Evolutionary conservation across 2,797 vertebrate species (phyloP), one percentile per base, ranked within the genome.

Genomic region (Peromyscus aztecus): DNA sequence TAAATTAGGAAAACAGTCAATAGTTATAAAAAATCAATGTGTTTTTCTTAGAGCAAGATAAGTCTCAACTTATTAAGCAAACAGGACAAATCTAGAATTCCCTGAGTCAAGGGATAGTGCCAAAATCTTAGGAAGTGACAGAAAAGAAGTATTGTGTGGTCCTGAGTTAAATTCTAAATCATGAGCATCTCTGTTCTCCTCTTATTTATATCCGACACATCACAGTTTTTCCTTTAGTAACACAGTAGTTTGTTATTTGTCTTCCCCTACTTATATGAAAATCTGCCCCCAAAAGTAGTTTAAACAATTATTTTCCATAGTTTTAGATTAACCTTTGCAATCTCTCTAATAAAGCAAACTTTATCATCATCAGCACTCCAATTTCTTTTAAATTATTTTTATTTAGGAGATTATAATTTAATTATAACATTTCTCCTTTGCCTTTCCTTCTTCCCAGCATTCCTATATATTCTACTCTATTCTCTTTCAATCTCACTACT

Each of bases 1-100:
- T 82, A 93, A 86, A 90, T 59, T 14, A 73, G 9, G 12, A 3
- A 80, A 88, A 52, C 37, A 80, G 46, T 23, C 67, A 80, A 93
- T 71, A 27, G 1, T 94, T 93, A 73, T 65, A 96, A 83, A 83
- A 88, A 77, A 23, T 77, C 3, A 84, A 75, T 83, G 6, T 80
- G 27, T 14, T 90, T 37, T 69, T 81, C 55, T 55, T 55, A 31
- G 4, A 43, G 9, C n/a, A 78, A 61, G 1, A 23, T 78, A 29
- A 87, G 73, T 46, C 3, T 0, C 24, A 78, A 21, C 5, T 87
- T 78, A 52, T 10, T 49, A 92, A 92, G 34, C 11, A 61, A 23
- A 2, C 65, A 4, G 6, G 6, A 69, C 9, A 2, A 61, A 57
- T 76, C 40, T 76, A 34, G 75, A 88, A 77, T 77, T 81, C 27